Percentiles rank a stretch among this genome's conserved stretches.
These are phyloP conservation scores for Nannoperca obscura DNA, from an alignment of 2,797 vertebrate genomes.

Conservation along the genomic window DNA sequence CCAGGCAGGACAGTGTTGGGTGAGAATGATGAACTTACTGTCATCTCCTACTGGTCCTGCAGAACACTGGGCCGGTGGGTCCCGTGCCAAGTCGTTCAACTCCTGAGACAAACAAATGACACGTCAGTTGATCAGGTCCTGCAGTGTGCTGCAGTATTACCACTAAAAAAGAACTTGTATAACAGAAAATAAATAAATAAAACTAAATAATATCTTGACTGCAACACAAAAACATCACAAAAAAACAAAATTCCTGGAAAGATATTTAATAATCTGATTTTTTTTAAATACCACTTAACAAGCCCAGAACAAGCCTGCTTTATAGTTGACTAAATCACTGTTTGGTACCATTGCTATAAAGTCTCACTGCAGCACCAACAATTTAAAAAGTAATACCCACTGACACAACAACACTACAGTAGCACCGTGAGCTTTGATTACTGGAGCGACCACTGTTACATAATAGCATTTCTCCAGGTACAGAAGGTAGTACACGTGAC, in stretches of 20 bases:
- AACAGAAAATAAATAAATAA: neutral
- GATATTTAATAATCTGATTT: neutral
- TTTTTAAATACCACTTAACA: neutral
- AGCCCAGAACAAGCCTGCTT: neutral
- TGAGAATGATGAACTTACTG: conserved; percentile 88
- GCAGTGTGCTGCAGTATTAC: neutral
- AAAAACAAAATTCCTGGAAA: neutral
- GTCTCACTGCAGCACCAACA: neutral
- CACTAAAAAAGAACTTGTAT: neutral
- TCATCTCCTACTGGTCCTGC: conserved; percentile 99
- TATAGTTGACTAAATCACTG: neutral
- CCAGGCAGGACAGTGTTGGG: neutral
- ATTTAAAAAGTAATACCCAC: neutral
- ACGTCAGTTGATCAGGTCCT: conserved; percentile 21
- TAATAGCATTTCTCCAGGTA: conserved; percentile 40
- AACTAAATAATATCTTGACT: neutral
- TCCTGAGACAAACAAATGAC: conserved; percentile 86
- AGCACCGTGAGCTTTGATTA: conserved; percentile 25
- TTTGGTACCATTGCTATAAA: neutral
- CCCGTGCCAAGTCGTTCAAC: conserved; percentile 99
- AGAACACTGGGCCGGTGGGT: conserved; percentile 99
- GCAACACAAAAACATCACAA: neutral
- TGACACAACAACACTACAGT: conserved; percentile 18
- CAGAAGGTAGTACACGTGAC: conserved; percentile 7
- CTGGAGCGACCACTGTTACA: conserved; percentile 27